Base-by-base conservation (phyloP, 2,888 invertebrate genomes). In the Caenorhabditis macrosperma region DNA sequence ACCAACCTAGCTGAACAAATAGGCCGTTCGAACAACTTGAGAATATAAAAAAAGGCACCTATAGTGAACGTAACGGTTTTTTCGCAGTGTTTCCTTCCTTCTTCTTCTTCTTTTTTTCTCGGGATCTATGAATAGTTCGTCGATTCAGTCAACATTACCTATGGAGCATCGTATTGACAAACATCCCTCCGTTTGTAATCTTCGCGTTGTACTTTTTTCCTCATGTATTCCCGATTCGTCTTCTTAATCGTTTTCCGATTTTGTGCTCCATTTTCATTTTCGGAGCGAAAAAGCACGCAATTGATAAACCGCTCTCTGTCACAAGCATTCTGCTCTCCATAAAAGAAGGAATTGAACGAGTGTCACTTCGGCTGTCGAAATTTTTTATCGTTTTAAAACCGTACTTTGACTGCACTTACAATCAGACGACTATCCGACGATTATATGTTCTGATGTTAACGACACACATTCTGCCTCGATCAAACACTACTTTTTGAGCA, bases 11-110 rank as follows among this genome's bases (percentile, higher is more conserved):
- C 57, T 74, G 50, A 64, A 66, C 64, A 74, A 74, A 74, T 35
- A 74, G 41, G 57, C 63, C 74, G 74, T 74, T 74, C 74, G 74
- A 41, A 74, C 64, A 74, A 64, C 74, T 74, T 35, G 64, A 74
- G 64, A 74, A 74, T 59, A 71, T 50, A 69, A 35, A 63, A 71
- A 55, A 20, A 41, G 35, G 55, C 63, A 38, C 60, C 60, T 35
- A 35, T 41, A 54, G 35, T 35, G 60, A 72, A 71, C 71, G 44
- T 64, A 59, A 44, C 22, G 24, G 20, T 55, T 44, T 44, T 72
- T 63, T 61, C 30, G 7, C 20, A n/a, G 17, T 7, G 59, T 9
- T 60, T 71, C 50, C 54, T 20, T 50, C 12, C 41, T 50, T 28
- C 48, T n/a, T n/a, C n/a, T n/a, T 61, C 30, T 20, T 57, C 30